Evolutionary conservation across 2,113 vertebrate genomes (phyloP), one percentile per base, ranked within the genome.

Genomic region (Semicossyphus pulcher): DNA sequence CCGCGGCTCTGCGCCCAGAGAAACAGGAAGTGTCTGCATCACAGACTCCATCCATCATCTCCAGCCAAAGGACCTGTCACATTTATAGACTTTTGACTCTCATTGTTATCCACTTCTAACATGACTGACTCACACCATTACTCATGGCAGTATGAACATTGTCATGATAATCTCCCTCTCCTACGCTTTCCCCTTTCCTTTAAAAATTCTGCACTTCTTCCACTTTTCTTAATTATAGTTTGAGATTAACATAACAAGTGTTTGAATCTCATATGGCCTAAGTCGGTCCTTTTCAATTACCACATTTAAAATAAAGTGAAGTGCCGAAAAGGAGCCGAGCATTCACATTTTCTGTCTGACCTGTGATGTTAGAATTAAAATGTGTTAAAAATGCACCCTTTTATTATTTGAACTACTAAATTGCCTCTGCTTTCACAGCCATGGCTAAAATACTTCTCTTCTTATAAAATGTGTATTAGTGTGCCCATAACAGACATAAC

Each of bases 31-130:
- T 85, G 84, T 83, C 86, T 76, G 85, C 85, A 91, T 88, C 87
- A 89, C 83, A 86, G 84, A 69, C 87, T 90, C 78, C 90, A 93
- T 93, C 89, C 90, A 90, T 93, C 92, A 92, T 91, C 85, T 81
- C 52, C 37, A 72, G 80, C 85, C 78, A 84, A 86, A 81, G 83
- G 88, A 89, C 73, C 83, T 88, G 90, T 90, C 88, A 90, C 84
- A 83, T 83, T 85, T 87, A 86, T 68, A 87, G 85, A 89, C 84
- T 81, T 84, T 87, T 86, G 75, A 84, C 85, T 91, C 78, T 75
- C 80, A 84, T 88, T 88, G 83, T 90, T 86, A 80, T 81, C 53
- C 58, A 78, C 81, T 77, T 75, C 74, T 73, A 62, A 81, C 80
- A 71, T 53, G 59, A 74, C 70, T 75, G 51, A 72, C 75, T 76